Conservation (phyloP, 1,140 invertebrate genomes). For the Mizuhopecten yessoensis region DNA sequence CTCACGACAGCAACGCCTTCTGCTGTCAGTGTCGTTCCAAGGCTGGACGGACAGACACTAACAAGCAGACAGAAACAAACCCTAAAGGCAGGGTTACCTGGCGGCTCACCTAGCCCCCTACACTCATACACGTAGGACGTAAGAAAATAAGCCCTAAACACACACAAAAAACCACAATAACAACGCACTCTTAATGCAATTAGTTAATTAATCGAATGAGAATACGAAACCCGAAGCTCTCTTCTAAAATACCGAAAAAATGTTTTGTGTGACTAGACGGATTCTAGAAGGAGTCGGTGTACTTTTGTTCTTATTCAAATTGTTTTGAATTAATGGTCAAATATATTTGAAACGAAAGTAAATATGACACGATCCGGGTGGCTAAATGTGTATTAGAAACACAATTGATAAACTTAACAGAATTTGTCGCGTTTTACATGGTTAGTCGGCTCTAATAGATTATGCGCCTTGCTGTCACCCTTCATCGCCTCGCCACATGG, state of each 20-base stretch:
- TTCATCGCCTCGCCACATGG: constrained; percentile 9
- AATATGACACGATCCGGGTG: constrained; percentile 31
- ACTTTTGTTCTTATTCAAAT: constrained; percentile 28
- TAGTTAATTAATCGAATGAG: too few relatives aligned
- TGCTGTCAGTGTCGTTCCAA: too few relatives aligned
- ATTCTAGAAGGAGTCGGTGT: background rate
- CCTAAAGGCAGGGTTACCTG: too few relatives aligned
- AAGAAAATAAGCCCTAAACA: too few relatives aligned
- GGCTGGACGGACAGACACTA: too few relatives aligned
- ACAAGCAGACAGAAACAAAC: too few relatives aligned
- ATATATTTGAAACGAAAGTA: background rate
- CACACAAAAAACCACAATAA: too few relatives aligned
- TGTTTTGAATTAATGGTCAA: background rate
- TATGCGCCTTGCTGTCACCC: background rate
- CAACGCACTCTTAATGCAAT: background rate
- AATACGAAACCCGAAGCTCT: too few relatives aligned
- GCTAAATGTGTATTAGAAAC: constrained; percentile 6
- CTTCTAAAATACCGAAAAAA: too few relatives aligned
- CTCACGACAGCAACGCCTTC: too few relatives aligned
- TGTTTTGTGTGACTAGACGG: background rate
- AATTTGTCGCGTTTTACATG: constrained; percentile 16
- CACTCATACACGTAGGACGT: too few relatives aligned
- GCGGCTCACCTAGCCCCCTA: too few relatives aligned
- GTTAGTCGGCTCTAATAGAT: background rate
- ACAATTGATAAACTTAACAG: background rate